These are phyloP conservation scores for Deilephila elpenor DNA, from an alignment of 2,888 invertebrate species.

Conservation along the genomic window DNA sequence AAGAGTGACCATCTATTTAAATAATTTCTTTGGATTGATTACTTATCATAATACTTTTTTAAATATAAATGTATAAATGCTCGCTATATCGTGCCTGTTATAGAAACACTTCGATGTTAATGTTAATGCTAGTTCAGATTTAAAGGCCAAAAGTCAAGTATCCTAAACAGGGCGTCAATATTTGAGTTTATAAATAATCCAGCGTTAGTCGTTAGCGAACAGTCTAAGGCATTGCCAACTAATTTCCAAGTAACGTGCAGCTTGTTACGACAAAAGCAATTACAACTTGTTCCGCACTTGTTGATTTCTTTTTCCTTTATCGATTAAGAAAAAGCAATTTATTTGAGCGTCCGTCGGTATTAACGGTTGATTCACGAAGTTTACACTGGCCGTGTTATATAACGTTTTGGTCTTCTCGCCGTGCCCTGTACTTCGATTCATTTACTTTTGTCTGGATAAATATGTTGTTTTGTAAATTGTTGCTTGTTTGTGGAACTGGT, in stretches of 20 bases:
- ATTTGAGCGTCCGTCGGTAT: slow-evolving; percentile 45
- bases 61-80: too few relatives aligned
- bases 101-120: too few relatives aligned
- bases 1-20: too few relatives aligned
- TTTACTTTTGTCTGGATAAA: neutral
- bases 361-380: slow-evolving; percentile 43
- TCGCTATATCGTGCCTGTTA: too few relatives aligned
- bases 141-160: too few relatives aligned
- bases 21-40: too few relatives aligned
- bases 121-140: too few relatives aligned
- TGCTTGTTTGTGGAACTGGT: neutral
- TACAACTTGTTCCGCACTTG: slow-evolving; percentile 58
- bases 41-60: too few relatives aligned
- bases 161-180: neutral
- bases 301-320: slow-evolving; percentile 57
- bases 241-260: slow-evolving; percentile 49
- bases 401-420: slow-evolving; percentile 8
- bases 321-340: slow-evolving; percentile 55
- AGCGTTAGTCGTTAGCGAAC: slow-evolving; percentile 36
- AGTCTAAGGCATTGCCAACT: slow-evolving; percentile 42
- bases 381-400: slow-evolving; percentile 37
- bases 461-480: neutral
- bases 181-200: slow-evolving; percentile 25
- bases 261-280: slow-evolving; percentile 54
- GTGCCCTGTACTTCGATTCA: neutral